Conservation (phyloP, 1,140 invertebrate species). For the Caenorhabditis remanei region DNA sequence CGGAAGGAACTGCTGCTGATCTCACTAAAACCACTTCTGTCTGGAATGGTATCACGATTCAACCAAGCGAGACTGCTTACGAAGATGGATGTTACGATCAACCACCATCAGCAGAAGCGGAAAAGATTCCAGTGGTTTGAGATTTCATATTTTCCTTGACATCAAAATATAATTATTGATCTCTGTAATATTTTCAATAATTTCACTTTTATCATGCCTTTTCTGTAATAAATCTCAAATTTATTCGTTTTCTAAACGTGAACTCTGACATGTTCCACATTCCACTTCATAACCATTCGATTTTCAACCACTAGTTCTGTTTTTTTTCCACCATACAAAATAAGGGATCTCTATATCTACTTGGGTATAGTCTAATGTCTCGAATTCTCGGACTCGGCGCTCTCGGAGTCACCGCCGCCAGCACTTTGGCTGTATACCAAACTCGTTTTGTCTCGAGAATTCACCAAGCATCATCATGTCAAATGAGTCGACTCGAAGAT, state of each 20-base stretch:
- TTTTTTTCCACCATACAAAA: background rate
- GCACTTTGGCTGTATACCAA: background rate
- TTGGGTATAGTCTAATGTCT: background rate
- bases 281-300: too few species aligned
- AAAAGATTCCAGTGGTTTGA: background rate
- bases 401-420: background rate
- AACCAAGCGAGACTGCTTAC: background rate
- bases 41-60: conserved; percentile 21
- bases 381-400: background rate
- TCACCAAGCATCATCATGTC: background rate
- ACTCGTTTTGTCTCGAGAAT: background rate
- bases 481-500: background rate
- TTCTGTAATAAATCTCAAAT: too few species aligned
- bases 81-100: background rate
- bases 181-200: too few species aligned
- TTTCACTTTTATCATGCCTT: too few species aligned
- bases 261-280: too few species aligned
- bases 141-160: too few species aligned
- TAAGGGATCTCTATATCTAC: background rate
- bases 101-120: background rate
- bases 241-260: too few species aligned
- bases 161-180: too few species aligned
- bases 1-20: conserved; percentile 1
- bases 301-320: too few species aligned
- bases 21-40: conserved; percentile 1